Conservation (phyloP, 2,113 vertebrate genomes). For the Salvelinus namaycush region DNA sequence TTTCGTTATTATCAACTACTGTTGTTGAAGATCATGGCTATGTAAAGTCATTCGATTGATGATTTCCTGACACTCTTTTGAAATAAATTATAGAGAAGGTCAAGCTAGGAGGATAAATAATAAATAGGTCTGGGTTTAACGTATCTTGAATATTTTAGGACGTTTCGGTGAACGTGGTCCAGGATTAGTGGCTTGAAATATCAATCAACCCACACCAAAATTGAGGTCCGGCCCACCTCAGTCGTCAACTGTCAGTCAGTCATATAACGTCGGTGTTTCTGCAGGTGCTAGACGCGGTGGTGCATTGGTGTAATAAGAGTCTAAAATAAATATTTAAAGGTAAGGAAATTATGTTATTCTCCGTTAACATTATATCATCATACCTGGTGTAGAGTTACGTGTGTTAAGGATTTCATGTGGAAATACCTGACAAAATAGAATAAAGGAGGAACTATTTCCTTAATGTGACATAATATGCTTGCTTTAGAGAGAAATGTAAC, state of each 20-base stretch:
- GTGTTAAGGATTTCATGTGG: neutral
- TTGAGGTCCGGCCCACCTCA: slow-evolving; percentile 28
- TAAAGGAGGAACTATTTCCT: slow-evolving; percentile 37
- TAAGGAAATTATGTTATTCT: slow-evolving; percentile 34
- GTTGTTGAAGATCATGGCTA: neutral
- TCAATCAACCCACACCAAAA: slow-evolving; percentile 22
- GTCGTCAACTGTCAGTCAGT: slow-evolving; percentile 53
- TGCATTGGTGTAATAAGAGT: slow-evolving; percentile 60
- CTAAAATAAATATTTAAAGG: slow-evolving; percentile 67
- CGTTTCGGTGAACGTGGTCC: neutral
- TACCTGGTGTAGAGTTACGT: neutral
- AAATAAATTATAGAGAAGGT: slow-evolving; percentile 68
- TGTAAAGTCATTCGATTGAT: slow-evolving; percentile 18
- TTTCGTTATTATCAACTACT: too few species aligned
- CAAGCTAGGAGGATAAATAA: slow-evolving; percentile 61
- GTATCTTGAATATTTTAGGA: slow-evolving; percentile 43
- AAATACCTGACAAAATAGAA: neutral
- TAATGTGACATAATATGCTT: slow-evolving; percentile 47
- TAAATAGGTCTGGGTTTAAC: slow-evolving; percentile 34
- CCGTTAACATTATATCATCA: neutral
- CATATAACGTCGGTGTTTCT: slow-evolving; percentile 56
- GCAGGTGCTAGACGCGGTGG: slow-evolving; percentile 70
- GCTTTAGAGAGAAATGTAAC: slow-evolving; percentile 8
- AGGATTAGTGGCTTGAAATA: slow-evolving; percentile 35
- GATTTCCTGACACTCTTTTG: slow-evolving; percentile 36